Percentiles rank a stretch among this genome's conserved stretches.
Evolutionary conservation across 64 coral and sea anemone species (phyloP).

Genomic region (Montipora foliosa): DNA sequence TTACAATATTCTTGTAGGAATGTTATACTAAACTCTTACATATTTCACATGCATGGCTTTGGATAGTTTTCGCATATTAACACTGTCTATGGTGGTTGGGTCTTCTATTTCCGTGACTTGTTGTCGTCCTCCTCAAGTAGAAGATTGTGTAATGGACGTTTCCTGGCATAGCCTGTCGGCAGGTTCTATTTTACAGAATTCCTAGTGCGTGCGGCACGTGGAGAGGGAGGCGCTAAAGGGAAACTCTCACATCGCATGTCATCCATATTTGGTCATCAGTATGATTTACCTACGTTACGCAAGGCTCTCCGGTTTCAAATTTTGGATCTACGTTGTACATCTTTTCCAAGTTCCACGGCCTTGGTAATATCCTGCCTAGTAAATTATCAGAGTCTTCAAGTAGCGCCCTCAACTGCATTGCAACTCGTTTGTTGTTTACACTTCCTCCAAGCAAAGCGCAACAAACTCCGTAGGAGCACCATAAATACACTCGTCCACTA

Average conservation of each 20-base stretch:
- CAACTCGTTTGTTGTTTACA: conserved; percentile 13
- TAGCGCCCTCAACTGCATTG: conserved; percentile 2
- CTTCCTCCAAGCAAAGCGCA: conserved; percentile 1
- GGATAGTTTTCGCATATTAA: too few species aligned
- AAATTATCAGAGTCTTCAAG: conserved; percentile 23
- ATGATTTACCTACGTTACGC: neutral
- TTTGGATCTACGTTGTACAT: neutral
- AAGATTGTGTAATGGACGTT: neutral
- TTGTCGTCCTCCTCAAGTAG: neutral
- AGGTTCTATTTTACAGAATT: too few species aligned
- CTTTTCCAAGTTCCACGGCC: conserved; percentile 19
- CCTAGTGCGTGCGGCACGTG: too few species aligned
- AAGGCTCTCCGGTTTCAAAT: neutral
- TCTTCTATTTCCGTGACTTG: neutral
- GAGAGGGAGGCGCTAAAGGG: too few species aligned
- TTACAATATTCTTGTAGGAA: too few species aligned
- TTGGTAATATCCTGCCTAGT: conserved; percentile 8
- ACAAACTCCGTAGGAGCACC: neutral
- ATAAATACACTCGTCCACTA: neutral
- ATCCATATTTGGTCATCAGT: too few species aligned
- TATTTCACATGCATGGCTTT: too few species aligned
- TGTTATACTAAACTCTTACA: too few species aligned
- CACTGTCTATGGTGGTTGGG: too few species aligned
- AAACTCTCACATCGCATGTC: neutral
- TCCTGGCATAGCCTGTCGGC: too few species aligned